phyloP scores from a whole-genome alignment of 2,797 vertebrate species.

The Lerista edwardsae region DNA sequence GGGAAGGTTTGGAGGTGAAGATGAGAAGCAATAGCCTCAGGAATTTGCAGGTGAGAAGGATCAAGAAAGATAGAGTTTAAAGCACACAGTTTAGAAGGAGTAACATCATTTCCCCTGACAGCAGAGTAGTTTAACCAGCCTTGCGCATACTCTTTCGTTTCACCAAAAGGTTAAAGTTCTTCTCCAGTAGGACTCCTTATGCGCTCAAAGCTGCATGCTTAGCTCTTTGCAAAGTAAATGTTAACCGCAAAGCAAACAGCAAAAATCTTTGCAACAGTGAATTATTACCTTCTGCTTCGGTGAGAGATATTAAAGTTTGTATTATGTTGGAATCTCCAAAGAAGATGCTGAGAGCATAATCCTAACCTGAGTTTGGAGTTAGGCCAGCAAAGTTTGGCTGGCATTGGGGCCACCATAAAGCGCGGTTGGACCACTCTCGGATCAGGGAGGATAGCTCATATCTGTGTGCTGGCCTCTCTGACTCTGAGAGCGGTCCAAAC shows the following conservation, averaged over 20 bases:
- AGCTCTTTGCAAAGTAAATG: constrained; percentile 17
- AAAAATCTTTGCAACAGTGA: constrained; percentile 15
- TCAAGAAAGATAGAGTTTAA: not conserved
- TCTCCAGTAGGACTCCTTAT: not conserved
- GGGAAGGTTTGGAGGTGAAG: not conserved
- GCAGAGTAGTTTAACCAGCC: not conserved
- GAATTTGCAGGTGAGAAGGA: not conserved
- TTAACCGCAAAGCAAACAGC: constrained; percentile 30
- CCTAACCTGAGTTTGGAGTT: too few species aligned
- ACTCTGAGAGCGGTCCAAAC: too few species aligned
- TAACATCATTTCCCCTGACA: not conserved
- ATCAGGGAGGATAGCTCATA: too few species aligned
- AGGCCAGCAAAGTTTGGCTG: too few species aligned
- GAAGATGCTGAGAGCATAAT: too few species aligned
- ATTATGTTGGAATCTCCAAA: constrained; percentile 42
- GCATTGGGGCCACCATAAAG: too few species aligned
- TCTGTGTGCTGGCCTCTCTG: too few species aligned
- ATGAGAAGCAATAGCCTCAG: not conserved
- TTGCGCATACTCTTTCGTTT: constrained; percentile 2
- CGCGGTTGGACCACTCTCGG: too few species aligned
- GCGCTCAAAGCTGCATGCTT: not conserved
- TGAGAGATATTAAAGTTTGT: constrained; percentile 54
- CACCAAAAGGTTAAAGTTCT: not conserved
- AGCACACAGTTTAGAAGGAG: not conserved
- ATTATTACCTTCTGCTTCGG: constrained; percentile 57